A percentile compares a stretch with the other conserved stretches of the same genome.
Evolutionary conservation across 1,140 invertebrate species (phyloP).

Genomic region (Temnothorax nylanderi): DNA sequence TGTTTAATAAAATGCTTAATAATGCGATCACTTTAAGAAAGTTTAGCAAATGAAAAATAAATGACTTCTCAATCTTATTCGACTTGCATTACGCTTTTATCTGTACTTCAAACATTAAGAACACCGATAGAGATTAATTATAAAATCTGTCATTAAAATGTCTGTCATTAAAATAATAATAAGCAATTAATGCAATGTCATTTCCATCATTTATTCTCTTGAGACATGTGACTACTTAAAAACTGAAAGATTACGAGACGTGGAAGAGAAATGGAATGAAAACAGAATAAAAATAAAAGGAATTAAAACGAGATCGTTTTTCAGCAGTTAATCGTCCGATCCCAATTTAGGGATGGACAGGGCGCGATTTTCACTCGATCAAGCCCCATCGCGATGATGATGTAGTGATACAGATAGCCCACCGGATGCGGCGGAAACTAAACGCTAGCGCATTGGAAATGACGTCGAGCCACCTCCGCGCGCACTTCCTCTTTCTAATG

Average conservation of each 20-base stretch:
- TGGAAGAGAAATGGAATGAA: background rate
- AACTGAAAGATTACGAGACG: background rate
- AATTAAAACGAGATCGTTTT: background rate
- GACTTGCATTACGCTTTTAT: background rate
- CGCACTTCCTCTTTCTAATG: conserved; percentile 72
- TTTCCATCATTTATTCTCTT: background rate
- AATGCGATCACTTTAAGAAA: background rate
- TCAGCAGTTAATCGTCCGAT: conserved; percentile 27
- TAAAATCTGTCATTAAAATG: background rate
- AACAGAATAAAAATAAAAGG: no score
- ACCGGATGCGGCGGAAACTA: conserved; percentile 81
- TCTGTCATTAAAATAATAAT: background rate
- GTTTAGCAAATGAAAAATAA: background rate
- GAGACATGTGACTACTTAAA: background rate
- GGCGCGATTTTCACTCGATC: background rate
- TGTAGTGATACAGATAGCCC: conserved; percentile 76
- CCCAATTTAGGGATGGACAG: background rate
- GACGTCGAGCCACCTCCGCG: conserved; percentile 76
- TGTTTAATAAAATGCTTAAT: background rate
- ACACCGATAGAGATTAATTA: background rate
- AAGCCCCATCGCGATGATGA: conserved; percentile 69
- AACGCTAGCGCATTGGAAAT: conserved; percentile 81
- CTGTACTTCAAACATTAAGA: background rate
- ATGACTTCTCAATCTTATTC: background rate
- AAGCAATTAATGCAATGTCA: background rate